Percentiles rank a stretch among this genome's conserved stretches.
Evolutionary conservation across 64 coral and sea anemone genomes (phyloP).

Genomic region (Porites lutea): DNA sequence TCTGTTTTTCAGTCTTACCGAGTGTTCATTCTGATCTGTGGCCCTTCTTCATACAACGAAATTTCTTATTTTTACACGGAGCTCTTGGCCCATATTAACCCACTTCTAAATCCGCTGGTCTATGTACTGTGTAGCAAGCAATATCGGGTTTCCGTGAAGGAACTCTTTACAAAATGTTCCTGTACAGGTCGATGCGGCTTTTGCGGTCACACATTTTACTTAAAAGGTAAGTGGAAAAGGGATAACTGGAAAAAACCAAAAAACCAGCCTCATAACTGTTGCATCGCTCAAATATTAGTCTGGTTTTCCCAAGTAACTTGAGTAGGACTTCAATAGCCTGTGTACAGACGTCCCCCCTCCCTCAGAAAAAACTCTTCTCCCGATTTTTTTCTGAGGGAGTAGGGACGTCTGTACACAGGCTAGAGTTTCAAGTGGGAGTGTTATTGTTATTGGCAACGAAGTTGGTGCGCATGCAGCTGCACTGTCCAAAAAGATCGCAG

Average conservation of each 20-base stretch:
- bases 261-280: neutral
- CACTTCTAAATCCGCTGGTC: slow-evolving; percentile 77
- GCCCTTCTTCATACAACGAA: slow-evolving; percentile 49
- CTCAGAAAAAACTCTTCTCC: no score
- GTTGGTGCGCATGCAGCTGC: no score
- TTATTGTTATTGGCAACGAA: no score
- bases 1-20: slow-evolving; percentile 65
- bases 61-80: slow-evolving; percentile 79
- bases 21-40: slow-evolving; percentile 45
- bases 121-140: slow-evolving; percentile 66
- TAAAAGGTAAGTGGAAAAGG: slow-evolving; percentile 28
- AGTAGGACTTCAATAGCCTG: no score
- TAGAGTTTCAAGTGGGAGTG: no score
- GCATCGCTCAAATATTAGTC: no score
- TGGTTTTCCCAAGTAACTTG: no score
- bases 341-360: no score
- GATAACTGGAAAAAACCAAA: neutral
- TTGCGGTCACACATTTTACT: slow-evolving; percentile 1
- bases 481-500: no score
- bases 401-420: no score
- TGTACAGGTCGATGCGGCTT: neutral
- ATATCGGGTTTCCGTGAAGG: slow-evolving; percentile 68
- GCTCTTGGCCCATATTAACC: slow-evolving; percentile 79
- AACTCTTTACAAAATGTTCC: slow-evolving; percentile 17
- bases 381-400: no score